phyloP scores from a whole-genome alignment of 2,888 invertebrate genomes.

The Ectemnius lituratus region DNA sequence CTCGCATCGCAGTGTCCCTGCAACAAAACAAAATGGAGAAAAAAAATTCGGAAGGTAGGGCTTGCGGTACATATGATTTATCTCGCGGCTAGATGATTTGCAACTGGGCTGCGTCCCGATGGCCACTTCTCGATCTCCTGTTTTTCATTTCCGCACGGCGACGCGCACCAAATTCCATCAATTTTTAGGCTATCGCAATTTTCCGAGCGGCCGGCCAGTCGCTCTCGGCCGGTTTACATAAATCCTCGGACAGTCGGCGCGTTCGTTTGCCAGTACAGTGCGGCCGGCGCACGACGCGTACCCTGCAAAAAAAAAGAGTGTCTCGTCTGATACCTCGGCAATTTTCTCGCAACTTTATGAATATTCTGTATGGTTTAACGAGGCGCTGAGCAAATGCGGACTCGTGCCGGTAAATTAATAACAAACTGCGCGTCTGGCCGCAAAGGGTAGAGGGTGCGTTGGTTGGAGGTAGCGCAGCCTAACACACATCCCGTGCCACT shows the following conservation, averaged over 20 bases:
- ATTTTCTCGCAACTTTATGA: constrained; percentile 53
- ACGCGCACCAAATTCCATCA: constrained; percentile 47
- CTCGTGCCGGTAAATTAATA: constrained; percentile 50
- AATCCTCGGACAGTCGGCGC: constrained; percentile 52
- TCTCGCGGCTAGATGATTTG: constrained; percentile 39
- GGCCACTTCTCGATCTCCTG: constrained; percentile 21
- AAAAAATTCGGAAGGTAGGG: constrained; percentile 11
- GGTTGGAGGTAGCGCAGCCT: too few relatives aligned
- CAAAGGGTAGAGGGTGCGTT: too few relatives aligned
- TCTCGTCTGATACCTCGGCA: constrained; percentile 44
- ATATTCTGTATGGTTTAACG: constrained; percentile 49
- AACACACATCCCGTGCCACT: background rate
- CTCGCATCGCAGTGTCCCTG: background rate
- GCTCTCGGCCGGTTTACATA: constrained; percentile 50
- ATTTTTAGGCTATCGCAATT: constrained; percentile 57
- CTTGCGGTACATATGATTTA: constrained; percentile 27
- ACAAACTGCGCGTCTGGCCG: constrained; percentile 31
- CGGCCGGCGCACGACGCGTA: constrained; percentile 3
- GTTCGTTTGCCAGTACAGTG: constrained; percentile 16
- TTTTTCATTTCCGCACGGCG: constrained; percentile 40
- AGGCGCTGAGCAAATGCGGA: constrained; percentile 41
- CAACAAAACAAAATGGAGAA: constrained; percentile 1
- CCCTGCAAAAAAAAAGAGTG: constrained; percentile 15
- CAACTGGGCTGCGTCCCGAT: constrained; percentile 30
- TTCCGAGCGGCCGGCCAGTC: constrained; percentile 33